These are phyloP conservation scores for Polypedilum vanderplanki DNA, from an alignment of 1,140 invertebrate genomes.

Conservation along the genomic window DNA sequence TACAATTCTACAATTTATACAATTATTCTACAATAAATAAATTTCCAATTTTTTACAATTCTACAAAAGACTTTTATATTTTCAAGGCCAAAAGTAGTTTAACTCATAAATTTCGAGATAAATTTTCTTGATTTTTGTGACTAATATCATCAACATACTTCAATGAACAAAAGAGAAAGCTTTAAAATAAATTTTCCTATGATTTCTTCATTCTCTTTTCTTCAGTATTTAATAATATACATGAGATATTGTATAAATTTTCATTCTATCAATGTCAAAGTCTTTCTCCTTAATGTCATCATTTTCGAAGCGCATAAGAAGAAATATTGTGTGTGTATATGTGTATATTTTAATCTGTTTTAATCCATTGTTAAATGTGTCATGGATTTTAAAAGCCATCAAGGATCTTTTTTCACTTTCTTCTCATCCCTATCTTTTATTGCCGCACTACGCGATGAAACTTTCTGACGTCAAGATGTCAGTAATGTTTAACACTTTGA, in stretches of 20 bases:
- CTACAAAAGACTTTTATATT: too few species aligned
- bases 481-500: not conserved
- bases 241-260: not conserved
- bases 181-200: too few species aligned
- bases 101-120: too few species aligned
- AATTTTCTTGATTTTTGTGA: too few species aligned
- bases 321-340: not conserved
- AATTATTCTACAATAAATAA: too few species aligned
- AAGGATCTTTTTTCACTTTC: not conserved
- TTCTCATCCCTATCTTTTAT: not conserved
- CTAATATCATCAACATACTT: too few species aligned
- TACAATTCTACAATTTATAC: too few species aligned
- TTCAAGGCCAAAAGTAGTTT: too few species aligned
- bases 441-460: not conserved
- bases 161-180: too few species aligned
- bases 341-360: not conserved
- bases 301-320: not conserved
- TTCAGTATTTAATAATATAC: too few species aligned
- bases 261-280: not conserved
- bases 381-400: not conserved
- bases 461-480: not conserved
- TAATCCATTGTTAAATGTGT: conserved; percentile 19
- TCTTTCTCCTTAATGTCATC: not conserved
- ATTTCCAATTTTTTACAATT: too few species aligned
- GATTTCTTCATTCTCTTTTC: too few species aligned